Base-by-base conservation (phyloP, 2,888 invertebrate genomes). In the Pseudococcus jackbeardsleyi region DNA sequence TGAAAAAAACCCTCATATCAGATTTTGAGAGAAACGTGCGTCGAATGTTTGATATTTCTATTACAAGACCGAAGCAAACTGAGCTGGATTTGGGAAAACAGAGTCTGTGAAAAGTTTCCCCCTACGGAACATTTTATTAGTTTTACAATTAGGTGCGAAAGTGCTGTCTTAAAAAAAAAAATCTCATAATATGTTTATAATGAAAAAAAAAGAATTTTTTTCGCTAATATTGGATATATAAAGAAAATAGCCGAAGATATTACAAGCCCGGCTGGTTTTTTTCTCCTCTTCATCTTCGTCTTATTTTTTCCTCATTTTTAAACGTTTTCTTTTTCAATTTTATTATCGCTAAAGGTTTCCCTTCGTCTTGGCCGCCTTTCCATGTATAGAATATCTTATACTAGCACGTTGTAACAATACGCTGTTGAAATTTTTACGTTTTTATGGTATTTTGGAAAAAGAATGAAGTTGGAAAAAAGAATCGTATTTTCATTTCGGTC, bases 61-160 rank as follows among this genome's bases (percentile, higher is more conserved):
- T 64, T 64, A 64, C 11, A 8, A 22, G 64, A 1, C 15, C 12
- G 17, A 50, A 50, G 11, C 15, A 59, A 19, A 59, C 17, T 8
- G 26, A 33, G 26, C 26, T 2, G 26, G 26, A 33, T 54, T 12
- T 17, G 15, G 15, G 19, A 19, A 59, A 59, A 59, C 0, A 19
- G 0, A 59, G 11, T 19, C 19, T 5, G 33, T 5, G 33, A 72
- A 33, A 26, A 72, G 26, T 72, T 72, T 72, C 12, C 19, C 12
- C 0, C 33, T 11, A 1, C 8, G 26, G 26, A 33, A 72, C 5
- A 33, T 26, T 72, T 72, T 72, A 72, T 72, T 72, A 72, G 33
- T 26, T 72, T 72, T 72, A 72, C 68, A 72, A 72, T 72, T 72
- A 72, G 26, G 68, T 33, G 68, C n/a, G 68, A 72, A 72, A 72